Evolutionary conservation across 2,888 invertebrate genomes (phyloP).

Genomic region (Eurytoma adleriae): DNA sequence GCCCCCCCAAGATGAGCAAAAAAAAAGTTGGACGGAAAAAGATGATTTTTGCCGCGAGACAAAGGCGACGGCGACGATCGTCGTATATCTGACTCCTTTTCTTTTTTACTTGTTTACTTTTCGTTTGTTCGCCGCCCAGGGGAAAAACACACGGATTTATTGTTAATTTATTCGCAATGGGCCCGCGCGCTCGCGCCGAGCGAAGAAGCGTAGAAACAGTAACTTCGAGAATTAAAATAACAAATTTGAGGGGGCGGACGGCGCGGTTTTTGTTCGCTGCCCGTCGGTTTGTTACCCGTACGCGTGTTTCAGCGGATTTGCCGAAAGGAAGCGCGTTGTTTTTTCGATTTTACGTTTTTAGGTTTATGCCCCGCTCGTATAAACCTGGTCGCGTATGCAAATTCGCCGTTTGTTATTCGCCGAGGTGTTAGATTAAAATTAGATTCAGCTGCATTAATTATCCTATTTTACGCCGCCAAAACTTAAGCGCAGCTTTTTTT

Average conservation of each 20-base stretch:
- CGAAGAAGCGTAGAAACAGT: slow-evolving; percentile 44
- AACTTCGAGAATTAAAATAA: slow-evolving; percentile 48
- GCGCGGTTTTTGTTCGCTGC: background rate
- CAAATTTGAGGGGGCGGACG: slow-evolving; percentile 29
- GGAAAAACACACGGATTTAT: slow-evolving; percentile 25
- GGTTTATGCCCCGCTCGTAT: background rate
- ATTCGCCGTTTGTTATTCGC: slow-evolving; percentile 1
- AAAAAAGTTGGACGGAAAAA: background rate
- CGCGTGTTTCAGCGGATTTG: slow-evolving; percentile 23
- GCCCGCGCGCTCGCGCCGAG: background rate
- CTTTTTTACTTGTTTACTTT: slow-evolving; percentile 1
- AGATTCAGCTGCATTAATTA: background rate
- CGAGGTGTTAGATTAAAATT: background rate
- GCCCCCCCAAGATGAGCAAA: background rate
- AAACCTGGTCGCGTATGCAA: background rate
- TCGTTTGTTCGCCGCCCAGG: background rate
- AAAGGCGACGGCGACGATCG: background rate
- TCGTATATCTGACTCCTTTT: background rate
- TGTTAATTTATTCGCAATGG: slow-evolving; percentile 40
- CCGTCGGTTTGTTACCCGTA: slow-evolving; percentile 13
- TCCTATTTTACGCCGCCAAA: background rate
- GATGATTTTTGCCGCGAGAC: background rate
- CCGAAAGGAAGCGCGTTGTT: slow-evolving; percentile 20
- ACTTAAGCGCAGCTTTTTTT: too few relatives aligned
- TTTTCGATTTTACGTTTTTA: slow-evolving; percentile 23